These are phyloP conservation scores for Grapholita molesta DNA, from an alignment of 1,140 invertebrate genomes.

Conservation along the genomic window DNA sequence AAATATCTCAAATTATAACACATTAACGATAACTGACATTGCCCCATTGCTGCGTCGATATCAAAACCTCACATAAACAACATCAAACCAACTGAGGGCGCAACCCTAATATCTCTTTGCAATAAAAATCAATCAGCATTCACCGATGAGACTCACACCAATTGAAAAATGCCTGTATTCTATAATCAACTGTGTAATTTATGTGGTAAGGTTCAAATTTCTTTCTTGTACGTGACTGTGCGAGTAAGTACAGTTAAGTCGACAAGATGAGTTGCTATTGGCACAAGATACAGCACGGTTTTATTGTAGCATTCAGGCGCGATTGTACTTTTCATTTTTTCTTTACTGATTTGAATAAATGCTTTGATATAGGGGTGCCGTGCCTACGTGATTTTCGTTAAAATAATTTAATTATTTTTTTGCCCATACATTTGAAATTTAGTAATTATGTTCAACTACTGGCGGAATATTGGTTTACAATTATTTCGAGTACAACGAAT, in stretches of 20 bases:
- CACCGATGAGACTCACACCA: constrained; percentile 19
- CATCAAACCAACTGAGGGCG: background rate
- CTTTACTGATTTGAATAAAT: background rate
- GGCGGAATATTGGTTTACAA: background rate
- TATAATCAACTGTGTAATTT: background rate
- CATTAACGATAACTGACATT: constrained; percentile 15
- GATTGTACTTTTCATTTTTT: constrained; percentile 4
- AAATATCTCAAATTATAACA: constrained; percentile 17
- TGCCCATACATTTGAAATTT: background rate
- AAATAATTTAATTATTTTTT: background rate
- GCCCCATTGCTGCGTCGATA: background rate
- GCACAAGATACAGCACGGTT: constrained; percentile 8
- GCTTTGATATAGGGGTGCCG: background rate
- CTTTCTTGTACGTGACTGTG: background rate
- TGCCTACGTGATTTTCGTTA: background rate
- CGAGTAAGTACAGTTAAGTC: background rate
- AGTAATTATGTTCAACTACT: background rate
- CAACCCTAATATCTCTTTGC: constrained; percentile 43
- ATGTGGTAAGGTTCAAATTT: background rate
- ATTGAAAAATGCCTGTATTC: background rate
- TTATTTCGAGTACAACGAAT: no score
- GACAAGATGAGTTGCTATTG: constrained; percentile 9
- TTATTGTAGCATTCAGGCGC: constrained; percentile 6
- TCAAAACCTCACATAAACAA: constrained; percentile 1
- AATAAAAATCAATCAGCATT: constrained; percentile 68